Evolutionary conservation across 2,888 invertebrate genomes (phyloP).

Genomic region (Sesia apiformis): DNA sequence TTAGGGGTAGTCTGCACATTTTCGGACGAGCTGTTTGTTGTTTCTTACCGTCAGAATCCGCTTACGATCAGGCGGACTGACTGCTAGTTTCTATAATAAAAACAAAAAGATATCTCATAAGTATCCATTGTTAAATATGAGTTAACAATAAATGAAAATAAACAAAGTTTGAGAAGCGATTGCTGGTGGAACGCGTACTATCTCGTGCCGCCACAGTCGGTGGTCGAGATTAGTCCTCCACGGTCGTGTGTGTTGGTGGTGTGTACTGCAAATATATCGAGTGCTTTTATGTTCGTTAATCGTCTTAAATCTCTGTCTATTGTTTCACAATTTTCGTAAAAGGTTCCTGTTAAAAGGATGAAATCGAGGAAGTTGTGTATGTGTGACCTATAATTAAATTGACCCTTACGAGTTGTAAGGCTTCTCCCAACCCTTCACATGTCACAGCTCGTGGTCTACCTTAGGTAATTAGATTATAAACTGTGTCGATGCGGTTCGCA

Average conservation of each 20-base stretch:
- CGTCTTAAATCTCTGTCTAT: too few species aligned
- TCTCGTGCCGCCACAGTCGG: conserved; percentile 32
- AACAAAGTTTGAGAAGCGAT: conserved; percentile 41
- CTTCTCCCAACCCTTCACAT: conserved; percentile 6
- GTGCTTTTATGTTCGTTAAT: too few species aligned
- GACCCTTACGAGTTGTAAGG: conserved; percentile 4
- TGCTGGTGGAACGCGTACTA: conserved; percentile 34
- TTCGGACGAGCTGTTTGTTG: too few species aligned
- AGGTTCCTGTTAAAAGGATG: not conserved
- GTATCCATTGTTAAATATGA: too few species aligned
- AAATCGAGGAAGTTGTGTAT: not conserved
- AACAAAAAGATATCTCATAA: too few species aligned
- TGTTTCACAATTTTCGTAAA: too few species aligned
- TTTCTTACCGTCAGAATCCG: too few species aligned
- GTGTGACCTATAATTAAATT: not conserved
- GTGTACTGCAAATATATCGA: too few species aligned
- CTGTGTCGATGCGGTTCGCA: not conserved
- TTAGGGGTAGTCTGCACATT: too few species aligned
- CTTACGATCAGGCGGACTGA: too few species aligned
- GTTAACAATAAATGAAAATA: too few species aligned
- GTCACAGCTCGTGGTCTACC: not conserved
- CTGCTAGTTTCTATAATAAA: too few species aligned
- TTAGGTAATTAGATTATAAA: not conserved
- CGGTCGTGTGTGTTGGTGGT: conserved; percentile 24
- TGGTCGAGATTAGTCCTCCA: conserved; percentile 25